Evolutionary conservation across 23 tunicate genomes (phyloP).

Genomic region (Botrylloides violaceus): DNA sequence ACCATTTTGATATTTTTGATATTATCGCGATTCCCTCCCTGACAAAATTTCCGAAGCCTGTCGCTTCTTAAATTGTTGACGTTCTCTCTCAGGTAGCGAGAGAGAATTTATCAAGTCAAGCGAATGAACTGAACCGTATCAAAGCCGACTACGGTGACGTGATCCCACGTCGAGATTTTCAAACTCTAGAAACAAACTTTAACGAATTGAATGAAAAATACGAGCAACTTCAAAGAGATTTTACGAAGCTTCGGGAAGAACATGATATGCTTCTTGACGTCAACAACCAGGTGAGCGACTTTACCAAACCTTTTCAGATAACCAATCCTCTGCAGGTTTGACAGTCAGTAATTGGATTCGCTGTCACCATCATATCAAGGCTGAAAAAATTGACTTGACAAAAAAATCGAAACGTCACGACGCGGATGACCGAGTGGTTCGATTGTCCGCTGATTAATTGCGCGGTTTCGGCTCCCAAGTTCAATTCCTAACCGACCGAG

Average conservation of each 20-base stretch:
- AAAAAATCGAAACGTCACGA: too few species aligned
- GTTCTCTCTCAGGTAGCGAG: slow-evolving; percentile 64
- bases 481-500: too few species aligned
- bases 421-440: too few species aligned
- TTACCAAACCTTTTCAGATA: too few species aligned
- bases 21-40: too few species aligned
- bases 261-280: slow-evolving; percentile 84
- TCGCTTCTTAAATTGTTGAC: too few species aligned
- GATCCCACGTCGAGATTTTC: slow-evolving; percentile 74
- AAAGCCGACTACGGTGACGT: slow-evolving; percentile 94
- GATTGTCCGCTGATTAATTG: neutral
- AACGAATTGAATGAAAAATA: slow-evolving; percentile 45
- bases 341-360: too few species aligned
- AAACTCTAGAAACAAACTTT: slow-evolving; percentile 47
- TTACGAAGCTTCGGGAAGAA: slow-evolving; percentile 55
- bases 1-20: too few species aligned
- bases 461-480: neutral
- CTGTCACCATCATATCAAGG: too few species aligned
- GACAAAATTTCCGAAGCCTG: too few species aligned
- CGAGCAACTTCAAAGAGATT: slow-evolving; percentile 28
- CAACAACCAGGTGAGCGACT: slow-evolving; percentile 59
- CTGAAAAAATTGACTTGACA: too few species aligned
- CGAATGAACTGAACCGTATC: slow-evolving; percentile 72
- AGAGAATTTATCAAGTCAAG: slow-evolving; percentile 59
- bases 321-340: too few species aligned